Base-by-base conservation (phyloP, 1,140 invertebrate genomes). In the Venustaconcha ellipsiformis region DNA sequence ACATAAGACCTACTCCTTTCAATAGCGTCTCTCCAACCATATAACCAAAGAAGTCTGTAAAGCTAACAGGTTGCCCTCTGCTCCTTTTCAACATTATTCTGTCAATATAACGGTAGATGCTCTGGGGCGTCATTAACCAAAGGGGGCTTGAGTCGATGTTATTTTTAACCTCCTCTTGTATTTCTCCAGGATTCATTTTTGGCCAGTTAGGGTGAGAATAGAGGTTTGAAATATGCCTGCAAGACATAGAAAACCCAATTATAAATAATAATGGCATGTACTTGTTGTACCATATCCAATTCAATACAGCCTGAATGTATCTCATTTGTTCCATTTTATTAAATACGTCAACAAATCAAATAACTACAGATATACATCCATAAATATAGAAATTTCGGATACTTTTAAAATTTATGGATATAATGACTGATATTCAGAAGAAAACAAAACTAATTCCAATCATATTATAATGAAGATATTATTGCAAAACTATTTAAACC, bases 11-110 rank as follows among this genome's bases (percentile, higher is more conserved):
- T 88, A 91, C 91, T 66, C 84, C 87, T 82, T 86, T 88, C 0
- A 92, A 72, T 14, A 92, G 80, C 14, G 90, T 90, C 79, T 91
- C 90, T 63, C 91, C 91, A 18, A 92, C 85, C 65, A 91, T 82
- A 77, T 90, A 87, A 17, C 91, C 91, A 81, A 91, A 92, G 68
- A 91, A 90, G 79, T 92, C 91, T 1, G 91, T 92, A 76, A 91
- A 91, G 73, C 89, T 90, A 56, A 92, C 87, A 48, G 90, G 91
- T 65, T 91, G 91, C 1, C 91, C 91, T 57, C 82, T 81, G 58
- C 81, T 82, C 26, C 87, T 80, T 80, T 92, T 91, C 67, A 80
- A 72, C 37, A 89, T 74, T 57, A 92, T 89, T 58, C 82, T 82
- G 13, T 85, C 83, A 30, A 89, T 70, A 72, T 91, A 91, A 17